Percentiles rank a stretch among this genome's conserved stretches.
Conservation (phyloP, 2,888 invertebrate species). For the Andrena trimmerana region DNA sequence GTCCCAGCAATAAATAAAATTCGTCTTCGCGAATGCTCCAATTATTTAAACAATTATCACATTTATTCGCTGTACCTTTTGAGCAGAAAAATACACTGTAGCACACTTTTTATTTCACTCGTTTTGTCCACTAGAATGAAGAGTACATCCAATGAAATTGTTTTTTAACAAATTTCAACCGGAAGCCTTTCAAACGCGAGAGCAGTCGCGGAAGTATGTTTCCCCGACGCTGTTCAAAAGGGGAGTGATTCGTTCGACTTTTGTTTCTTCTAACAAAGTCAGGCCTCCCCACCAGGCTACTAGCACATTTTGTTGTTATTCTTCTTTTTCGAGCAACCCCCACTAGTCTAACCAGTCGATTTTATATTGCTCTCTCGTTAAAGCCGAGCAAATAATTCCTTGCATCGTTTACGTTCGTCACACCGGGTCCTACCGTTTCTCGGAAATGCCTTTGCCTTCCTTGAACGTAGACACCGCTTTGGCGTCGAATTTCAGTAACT, state of each 20-base stretch:
- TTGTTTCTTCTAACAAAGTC: slow-evolving; percentile 48
- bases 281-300: slow-evolving; percentile 38
- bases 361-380: not conserved
- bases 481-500: not conserved
- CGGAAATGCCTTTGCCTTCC: not conserved
- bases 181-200: slow-evolving; percentile 6
- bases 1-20: not conserved
- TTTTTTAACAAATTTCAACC: slow-evolving; percentile 9
- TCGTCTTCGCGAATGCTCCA: not conserved
- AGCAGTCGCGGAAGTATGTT: slow-evolving; percentile 11
- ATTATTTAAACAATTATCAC: not conserved
- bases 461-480: not conserved
- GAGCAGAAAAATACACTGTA: not conserved
- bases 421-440: not conserved
- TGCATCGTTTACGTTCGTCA: not conserved
- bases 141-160: not conserved
- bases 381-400: not conserved
- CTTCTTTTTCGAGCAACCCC: slow-evolving; percentile 15
- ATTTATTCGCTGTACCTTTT: slow-evolving; percentile 17
- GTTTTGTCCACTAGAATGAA: not conserved
- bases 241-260: slow-evolving; percentile 40
- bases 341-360: not conserved
- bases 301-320: slow-evolving; percentile 20
- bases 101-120: not conserved
- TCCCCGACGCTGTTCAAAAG: slow-evolving; percentile 31